Conservation (phyloP, 2,113 vertebrate species). For the Dolichallabes microphthalmus region DNA sequence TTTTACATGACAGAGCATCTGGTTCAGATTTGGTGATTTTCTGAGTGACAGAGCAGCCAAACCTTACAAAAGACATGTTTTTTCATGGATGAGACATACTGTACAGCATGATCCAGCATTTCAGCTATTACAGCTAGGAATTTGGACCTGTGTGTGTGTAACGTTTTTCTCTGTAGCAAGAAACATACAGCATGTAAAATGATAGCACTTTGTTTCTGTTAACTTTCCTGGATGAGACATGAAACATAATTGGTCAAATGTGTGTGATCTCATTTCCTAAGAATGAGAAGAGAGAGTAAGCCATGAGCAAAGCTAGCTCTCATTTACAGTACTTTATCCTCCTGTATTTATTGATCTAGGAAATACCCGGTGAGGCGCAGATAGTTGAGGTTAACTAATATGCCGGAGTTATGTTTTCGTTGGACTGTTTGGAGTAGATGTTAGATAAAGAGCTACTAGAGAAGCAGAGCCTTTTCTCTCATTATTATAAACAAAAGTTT, state of each 20-base stretch:
- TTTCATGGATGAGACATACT: slow-evolving; percentile 22
- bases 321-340: neutral
- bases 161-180: neutral
- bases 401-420: neutral
- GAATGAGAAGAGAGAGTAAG: slow-evolving; percentile 13
- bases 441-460: neutral
- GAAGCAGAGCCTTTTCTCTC: neutral
- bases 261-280: slow-evolving; percentile 44
- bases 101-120: slow-evolving; percentile 4
- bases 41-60: slow-evolving; percentile 30
- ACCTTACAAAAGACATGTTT: neutral
- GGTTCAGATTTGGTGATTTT: slow-evolving; percentile 39
- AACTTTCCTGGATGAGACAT: slow-evolving; percentile 25
- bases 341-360: slow-evolving; percentile 14
- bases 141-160: neutral
- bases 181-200: slow-evolving; percentile 15
- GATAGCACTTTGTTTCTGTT: neutral
- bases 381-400: slow-evolving; percentile 17
- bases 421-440: neutral
- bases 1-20: slow-evolving; percentile 40
- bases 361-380: slow-evolving; percentile 1
- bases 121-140: neutral
- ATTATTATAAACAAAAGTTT: neutral
- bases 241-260: slow-evolving; percentile 21
- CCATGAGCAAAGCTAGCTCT: neutral